Evolutionary conservation across 2,888 invertebrate genomes (phyloP).

Genomic region (Drosophila diplacantha): DNA sequence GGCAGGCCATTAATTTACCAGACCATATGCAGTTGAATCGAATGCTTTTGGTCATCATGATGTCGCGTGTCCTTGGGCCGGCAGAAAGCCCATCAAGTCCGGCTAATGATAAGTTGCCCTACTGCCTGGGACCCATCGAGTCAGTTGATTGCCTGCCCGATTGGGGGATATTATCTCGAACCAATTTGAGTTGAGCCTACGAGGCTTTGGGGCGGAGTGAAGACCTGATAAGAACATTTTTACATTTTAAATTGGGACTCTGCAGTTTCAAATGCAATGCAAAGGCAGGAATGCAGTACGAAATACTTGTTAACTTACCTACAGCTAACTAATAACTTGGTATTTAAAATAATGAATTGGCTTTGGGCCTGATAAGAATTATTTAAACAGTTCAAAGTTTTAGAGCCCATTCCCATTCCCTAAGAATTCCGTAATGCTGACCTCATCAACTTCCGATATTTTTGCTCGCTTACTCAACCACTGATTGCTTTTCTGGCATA

Average conservation of each 20-base stretch:
- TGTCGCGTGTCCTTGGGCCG: constrained; percentile 56
- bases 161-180: constrained; percentile 31
- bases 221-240: constrained; percentile 25
- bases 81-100: constrained; percentile 34
- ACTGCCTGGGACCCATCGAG: constrained; percentile 20
- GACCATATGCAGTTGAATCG: constrained; percentile 27
- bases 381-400: background rate
- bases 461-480: constrained; percentile 6
- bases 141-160: constrained; percentile 33
- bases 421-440: background rate
- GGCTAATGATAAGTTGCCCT: constrained; percentile 51
- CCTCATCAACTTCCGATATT: constrained; percentile 15
- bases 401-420: background rate
- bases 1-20: constrained; percentile 27
- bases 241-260: background rate
- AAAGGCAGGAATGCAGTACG: background rate
- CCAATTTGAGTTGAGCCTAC: constrained; percentile 26
- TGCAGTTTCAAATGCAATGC: background rate
- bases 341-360: background rate
- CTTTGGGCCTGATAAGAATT: background rate
- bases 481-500: constrained; percentile 17
- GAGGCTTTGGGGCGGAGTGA: constrained; percentile 20
- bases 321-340: background rate
- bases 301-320: background rate
- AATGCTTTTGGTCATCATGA: constrained; percentile 34